Evolutionary conservation across 2,888 invertebrate genomes (phyloP), one percentile per base, ranked within the genome.

Genomic region (Epinotia demarniana): DNA sequence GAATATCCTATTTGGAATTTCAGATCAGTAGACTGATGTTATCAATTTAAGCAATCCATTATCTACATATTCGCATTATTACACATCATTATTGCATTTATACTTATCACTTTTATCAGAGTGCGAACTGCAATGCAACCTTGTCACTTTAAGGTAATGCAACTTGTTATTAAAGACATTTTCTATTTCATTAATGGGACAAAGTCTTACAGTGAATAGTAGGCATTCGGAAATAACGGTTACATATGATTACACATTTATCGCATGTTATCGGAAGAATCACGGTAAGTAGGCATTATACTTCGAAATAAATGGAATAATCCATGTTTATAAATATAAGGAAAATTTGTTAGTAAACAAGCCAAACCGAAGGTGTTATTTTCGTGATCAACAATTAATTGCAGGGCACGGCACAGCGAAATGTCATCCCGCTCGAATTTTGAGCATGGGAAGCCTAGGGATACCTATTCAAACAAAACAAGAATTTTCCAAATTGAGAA

Each of bases 331-430:
- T 55, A 19, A 57, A 58, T 43, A 63, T 57, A 57, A 63, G 23
- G 72, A 63, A 62, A 72, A 72, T 8, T 33, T 68, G 43, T 68
- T 43, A 19, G 57, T 57, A 57, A 57, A 68, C 68, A 67, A 55
- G n/a, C 53, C 9, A 39, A 39, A 9, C 9, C 0, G 39, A 39
- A 9, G 9, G 9, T 39, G 0, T 39, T 39, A 39, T 9, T 8
- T 39, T 39, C 3, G 1, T 39, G 9, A 39, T 39, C 39, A 39
- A 39, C 39, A 39, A 9, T 33, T 4, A 33, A 33, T 33, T 33
- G 33, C 6, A n/a, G n/a, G n/a, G n/a, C n/a, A n/a, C n/a, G n/a
- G n/a, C n/a, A n/a, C n/a, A n/a, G n/a, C n/a, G n/a, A n/a, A n/a
- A n/a, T n/a, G n/a, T n/a, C n/a, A n/a, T n/a, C n/a, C n/a, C n/a